These are phyloP conservation scores for Diaprepes abbreviatus DNA, from an alignment of 2,888 invertebrate species.

Conservation along the genomic window DNA sequence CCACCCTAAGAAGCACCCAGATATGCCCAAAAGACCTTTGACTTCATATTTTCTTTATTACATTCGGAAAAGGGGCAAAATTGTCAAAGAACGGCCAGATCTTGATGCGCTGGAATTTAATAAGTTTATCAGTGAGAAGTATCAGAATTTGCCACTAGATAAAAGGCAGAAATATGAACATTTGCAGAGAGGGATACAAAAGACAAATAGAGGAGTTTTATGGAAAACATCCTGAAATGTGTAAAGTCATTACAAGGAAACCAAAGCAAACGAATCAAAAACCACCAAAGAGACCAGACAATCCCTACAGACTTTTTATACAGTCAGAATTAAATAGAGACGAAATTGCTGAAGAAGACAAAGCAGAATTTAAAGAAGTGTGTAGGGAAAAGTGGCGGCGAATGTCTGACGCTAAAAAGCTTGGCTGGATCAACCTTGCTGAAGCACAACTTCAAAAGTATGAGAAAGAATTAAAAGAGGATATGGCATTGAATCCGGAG, in stretches of 20 bases:
- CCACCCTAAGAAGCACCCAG: conserved; percentile 44
- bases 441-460: conserved; percentile 66
- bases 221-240: conserved; percentile 66
- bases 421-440: conserved; percentile 70
- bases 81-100: conserved; percentile 68
- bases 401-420: conserved; percentile 68
- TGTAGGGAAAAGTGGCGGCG: conserved; percentile 68
- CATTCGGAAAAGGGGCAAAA: conserved; percentile 68
- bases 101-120: conserved; percentile 69
- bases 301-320: conserved; percentile 66
- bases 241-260: conserved; percentile 43
- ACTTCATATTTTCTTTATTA: conserved; percentile 71
- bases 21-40: conserved; percentile 69
- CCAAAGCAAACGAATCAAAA: conserved; percentile 54
- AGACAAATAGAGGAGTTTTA: conserved; percentile 68
- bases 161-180: conserved; percentile 69
- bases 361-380: conserved; percentile 62
- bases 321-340: conserved; percentile 62
- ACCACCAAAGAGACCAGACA: conserved; percentile 66
- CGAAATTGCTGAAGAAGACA: conserved; percentile 57
- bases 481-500: conserved; percentile 63
- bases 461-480: conserved; percentile 62
- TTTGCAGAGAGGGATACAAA: conserved; percentile 67
- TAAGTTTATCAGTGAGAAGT: conserved; percentile 68
- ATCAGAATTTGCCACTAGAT: conserved; percentile 66